These are phyloP conservation scores for Cerastoderma edule DNA, from an alignment of 2,888 invertebrate species.

Conservation along the genomic window DNA sequence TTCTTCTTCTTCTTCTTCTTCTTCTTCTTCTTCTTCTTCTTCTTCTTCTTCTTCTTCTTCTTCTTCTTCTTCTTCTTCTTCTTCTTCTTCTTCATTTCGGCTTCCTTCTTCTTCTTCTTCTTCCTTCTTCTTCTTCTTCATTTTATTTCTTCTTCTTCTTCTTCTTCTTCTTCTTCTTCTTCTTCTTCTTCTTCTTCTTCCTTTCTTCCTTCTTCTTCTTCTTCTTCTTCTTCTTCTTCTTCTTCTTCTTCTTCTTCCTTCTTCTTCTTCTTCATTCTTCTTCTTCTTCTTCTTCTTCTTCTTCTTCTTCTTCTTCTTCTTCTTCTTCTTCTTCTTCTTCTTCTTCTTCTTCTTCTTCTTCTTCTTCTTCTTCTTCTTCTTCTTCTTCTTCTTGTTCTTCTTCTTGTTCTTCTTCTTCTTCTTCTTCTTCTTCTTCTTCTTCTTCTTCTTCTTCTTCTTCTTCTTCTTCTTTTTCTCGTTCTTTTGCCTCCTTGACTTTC, in stretches of 20 bases:
- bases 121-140: neutral
- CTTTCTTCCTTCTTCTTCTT: neutral
- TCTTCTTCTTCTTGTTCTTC: neutral
- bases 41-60: neutral
- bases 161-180: neutral
- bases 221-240: neutral
- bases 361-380: neutral
- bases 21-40: neutral
- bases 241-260: neutral
- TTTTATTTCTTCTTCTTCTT: neutral
- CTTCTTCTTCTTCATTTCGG: neutral
- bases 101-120: conserved; percentile 1
- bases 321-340: neutral
- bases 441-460: too few relatives aligned
- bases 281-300: neutral
- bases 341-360: neutral
- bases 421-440: too few relatives aligned
- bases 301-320: neutral
- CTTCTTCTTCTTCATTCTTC: too few relatives aligned
- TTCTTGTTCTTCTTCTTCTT: neutral
- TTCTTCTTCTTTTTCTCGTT: too few relatives aligned
- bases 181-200: neutral
- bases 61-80: neutral
- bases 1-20: neutral
- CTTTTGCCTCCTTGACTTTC: too few relatives aligned